These are phyloP conservation scores for Tuta absoluta DNA, from an alignment of 2,888 invertebrate species.

Conservation along the genomic window DNA sequence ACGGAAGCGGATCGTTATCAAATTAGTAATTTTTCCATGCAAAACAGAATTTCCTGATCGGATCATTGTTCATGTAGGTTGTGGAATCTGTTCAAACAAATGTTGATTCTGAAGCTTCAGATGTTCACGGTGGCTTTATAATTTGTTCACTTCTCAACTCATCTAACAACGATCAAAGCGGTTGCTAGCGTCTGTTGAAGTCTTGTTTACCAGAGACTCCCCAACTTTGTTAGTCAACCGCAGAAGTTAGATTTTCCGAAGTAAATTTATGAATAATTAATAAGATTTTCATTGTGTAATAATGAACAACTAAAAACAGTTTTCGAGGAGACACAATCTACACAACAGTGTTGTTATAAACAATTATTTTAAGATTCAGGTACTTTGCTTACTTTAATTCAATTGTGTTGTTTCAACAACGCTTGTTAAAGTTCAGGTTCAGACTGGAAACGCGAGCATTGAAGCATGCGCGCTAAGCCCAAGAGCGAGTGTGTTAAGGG, in stretches of 20 bases:
- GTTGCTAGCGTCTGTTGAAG: not conserved
- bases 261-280: slow-evolving; percentile 18
- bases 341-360: slow-evolving; percentile 26
- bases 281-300: slow-evolving; percentile 19
- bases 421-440: slow-evolving; percentile 21
- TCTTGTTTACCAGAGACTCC: not conserved
- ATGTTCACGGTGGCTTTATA: not conserved
- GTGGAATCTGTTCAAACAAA: too few relatives aligned
- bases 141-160: not conserved
- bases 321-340: slow-evolving; percentile 22
- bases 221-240: slow-evolving; percentile 15
- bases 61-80: too few relatives aligned
- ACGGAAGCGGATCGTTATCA: too few relatives aligned
- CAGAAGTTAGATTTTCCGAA: slow-evolving; percentile 16
- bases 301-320: slow-evolving; percentile 14
- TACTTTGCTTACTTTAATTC: slow-evolving; percentile 28
- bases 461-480: not conserved
- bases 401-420: slow-evolving; percentile 23
- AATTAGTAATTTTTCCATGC: too few relatives aligned
- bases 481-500: not conserved
- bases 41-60: too few relatives aligned
- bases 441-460: not conserved
- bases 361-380: slow-evolving; percentile 23
- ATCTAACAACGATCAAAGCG: slow-evolving; percentile 9
- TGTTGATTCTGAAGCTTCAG: too few relatives aligned